Evolutionary conservation across 1,140 invertebrate species (phyloP).

Genomic region (Daktulosphaira vitifoliae): DNA sequence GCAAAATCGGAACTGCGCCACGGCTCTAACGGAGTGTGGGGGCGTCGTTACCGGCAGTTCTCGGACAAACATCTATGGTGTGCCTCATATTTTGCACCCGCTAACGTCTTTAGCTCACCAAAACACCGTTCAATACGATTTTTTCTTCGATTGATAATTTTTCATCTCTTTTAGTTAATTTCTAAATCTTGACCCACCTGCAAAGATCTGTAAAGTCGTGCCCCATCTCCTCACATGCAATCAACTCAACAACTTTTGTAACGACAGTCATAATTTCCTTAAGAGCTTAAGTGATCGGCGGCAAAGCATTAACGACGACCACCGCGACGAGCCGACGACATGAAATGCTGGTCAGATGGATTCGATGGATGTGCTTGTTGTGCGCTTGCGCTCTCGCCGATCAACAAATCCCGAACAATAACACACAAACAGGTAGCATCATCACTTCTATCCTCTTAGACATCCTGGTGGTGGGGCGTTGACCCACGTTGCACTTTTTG

Average conservation of each 20-base stretch:
- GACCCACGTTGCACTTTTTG: not conserved
- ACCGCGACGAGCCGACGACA: constrained; percentile 9
- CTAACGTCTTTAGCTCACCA: too few species aligned
- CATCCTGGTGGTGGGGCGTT: too few species aligned
- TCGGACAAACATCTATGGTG: not conserved
- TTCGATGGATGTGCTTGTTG: constrained; percentile 28
- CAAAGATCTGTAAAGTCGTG: too few species aligned
- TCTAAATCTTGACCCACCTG: too few species aligned
- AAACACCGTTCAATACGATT: too few species aligned
- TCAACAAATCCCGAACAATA: constrained; percentile 9
- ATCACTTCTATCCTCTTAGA: not conserved
- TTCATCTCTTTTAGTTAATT: too few species aligned
- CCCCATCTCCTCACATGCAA: too few species aligned
- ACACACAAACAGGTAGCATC: constrained; percentile 26
- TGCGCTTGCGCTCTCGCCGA: constrained; percentile 27
- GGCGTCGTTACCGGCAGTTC: not conserved
- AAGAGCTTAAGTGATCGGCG: not conserved
- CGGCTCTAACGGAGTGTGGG: not conserved
- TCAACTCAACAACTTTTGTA: too few species aligned
- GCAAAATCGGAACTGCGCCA: constrained; percentile 1
- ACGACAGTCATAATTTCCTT: too few species aligned
- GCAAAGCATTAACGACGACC: not conserved
- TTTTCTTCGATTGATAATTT: too few species aligned
- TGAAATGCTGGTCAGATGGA: constrained; percentile 29
- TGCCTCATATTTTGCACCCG: not conserved